Base-by-base conservation (phyloP, 2,797 vertebrate species). In the Periophthalmus magnuspinnatus region DNA sequence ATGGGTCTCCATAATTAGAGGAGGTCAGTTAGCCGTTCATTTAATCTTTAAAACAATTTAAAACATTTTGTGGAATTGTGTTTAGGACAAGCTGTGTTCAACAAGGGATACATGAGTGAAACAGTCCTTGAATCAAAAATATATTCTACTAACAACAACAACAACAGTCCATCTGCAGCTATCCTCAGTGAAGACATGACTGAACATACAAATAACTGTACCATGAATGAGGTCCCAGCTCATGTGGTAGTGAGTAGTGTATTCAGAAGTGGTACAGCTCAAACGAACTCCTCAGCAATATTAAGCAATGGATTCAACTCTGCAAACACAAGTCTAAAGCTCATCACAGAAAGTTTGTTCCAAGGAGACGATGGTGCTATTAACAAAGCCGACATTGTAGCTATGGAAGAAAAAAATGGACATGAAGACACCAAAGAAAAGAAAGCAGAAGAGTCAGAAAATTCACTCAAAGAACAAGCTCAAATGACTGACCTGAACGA, bases 1-100 rank as follows among this genome's bases (percentile, higher is more conserved):
- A 14, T 3, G 14, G 13, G 41, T 16, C 13, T 45, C 41, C 41
- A 45, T 41, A 78, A 65, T 75, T 14, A 45, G 11, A 45, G n/a
- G n/a, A n/a, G 87, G 81, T 87, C 82, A 86, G 80, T 84, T 90
- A 77, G 71, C 36, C 9, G 3, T 54, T 52, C 19, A n/a, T 9
- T 21, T 52, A 7, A 78, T 71, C 47, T 58, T 71, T 45, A 45
- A 45, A 45, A 83, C 79, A 80, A 77, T 38, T 11, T 19, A 22
- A 41, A n/a, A 21, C 21, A 22, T 4, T 55, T 54, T 54, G 50
- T 22, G 52, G 4, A 57, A 28, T 57, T 57, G 2, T 71, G 72
- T 80, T 70, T 0, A 90, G 88, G 70, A 74, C 65, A 69, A 71
- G 74, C 70, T n/a, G 13, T 6, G 13, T 22, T n/a, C 10, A 21